Evolutionary conservation across 1,140 invertebrate genomes (phyloP).

Genomic region (Yoshiicerus persimilis): DNA sequence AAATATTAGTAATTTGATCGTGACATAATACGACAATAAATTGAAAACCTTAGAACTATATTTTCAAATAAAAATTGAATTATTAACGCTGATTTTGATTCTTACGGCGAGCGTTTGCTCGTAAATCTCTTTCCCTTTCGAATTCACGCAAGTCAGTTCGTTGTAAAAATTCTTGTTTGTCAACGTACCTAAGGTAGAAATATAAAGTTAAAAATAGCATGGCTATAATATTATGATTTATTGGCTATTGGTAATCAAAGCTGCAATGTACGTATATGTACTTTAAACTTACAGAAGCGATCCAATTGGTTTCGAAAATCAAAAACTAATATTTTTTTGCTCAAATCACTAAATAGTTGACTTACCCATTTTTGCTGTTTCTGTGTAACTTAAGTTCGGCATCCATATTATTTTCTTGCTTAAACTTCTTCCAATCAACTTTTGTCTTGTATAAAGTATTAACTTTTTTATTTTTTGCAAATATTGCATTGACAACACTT

Average conservation of each 20-base stretch:
- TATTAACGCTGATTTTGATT: background rate
- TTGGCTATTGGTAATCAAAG: background rate
- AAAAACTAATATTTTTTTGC: too few relatives aligned
- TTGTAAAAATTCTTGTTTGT: conserved; percentile 8
- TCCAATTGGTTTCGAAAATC: too few relatives aligned
- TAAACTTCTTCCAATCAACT: background rate
- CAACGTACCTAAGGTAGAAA: background rate
- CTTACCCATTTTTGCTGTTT: conserved; percentile 2
- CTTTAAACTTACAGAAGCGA: too few relatives aligned
- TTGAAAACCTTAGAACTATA: too few relatives aligned
- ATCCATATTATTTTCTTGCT: background rate
- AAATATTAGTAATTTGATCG: too few relatives aligned
- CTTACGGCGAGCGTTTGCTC: background rate
- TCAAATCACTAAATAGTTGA: too few relatives aligned
- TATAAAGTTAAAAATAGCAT: background rate
- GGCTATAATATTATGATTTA: background rate
- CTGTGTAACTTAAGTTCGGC: background rate
- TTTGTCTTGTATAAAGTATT: background rate
- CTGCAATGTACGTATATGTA: too few relatives aligned
- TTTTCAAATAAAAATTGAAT: too few relatives aligned
- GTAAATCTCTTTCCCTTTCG: background rate
- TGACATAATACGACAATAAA: too few relatives aligned
- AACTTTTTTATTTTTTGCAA: background rate
- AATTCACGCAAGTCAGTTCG: background rate
- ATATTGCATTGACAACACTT: background rate